These are phyloP conservation scores for Amphiura filiformis DNA, from an alignment of 35 echinoderm and acorn worm genomes.

Conservation along the genomic window DNA sequence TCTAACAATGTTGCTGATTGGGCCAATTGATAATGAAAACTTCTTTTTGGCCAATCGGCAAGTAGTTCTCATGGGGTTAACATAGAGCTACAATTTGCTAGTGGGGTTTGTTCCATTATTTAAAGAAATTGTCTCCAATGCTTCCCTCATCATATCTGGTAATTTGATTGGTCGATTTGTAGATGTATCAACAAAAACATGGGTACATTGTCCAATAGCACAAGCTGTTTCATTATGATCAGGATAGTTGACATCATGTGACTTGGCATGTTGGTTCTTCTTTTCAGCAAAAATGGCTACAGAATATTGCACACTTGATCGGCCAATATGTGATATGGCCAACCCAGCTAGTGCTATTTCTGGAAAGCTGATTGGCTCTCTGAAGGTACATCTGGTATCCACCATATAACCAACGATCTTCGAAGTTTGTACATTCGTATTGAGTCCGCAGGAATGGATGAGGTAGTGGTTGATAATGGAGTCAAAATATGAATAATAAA, in stretches of 20 bases:
- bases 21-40: too few species aligned
- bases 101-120: too few species aligned
- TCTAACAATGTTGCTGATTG: too few species aligned
- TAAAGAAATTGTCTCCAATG: slow-evolving; percentile 59
- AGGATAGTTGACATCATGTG: not conserved
- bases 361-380: slow-evolving; percentile 61
- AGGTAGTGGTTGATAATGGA: slow-evolving; percentile 89
- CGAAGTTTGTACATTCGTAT: slow-evolving; percentile 50
- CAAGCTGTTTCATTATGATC: slow-evolving; percentile 43
- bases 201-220: slow-evolving; percentile 84
- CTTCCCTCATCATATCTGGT: slow-evolving; percentile 35
- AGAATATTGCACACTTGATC: slow-evolving; percentile 76
- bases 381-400: slow-evolving; percentile 69
- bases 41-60: too few species aligned
- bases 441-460: slow-evolving; percentile 47
- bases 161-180: slow-evolving; percentile 37
- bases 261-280: not conserved
- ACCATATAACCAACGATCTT: slow-evolving; percentile 79
- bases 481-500: slow-evolving; percentile 93
- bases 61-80: too few species aligned
- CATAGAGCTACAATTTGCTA: too few species aligned
- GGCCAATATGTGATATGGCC: slow-evolving; percentile 59
- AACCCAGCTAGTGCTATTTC: slow-evolving; percentile 74
- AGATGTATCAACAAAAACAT: slow-evolving; percentile 79
- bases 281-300: slow-evolving; percentile 70